phyloP scores from a whole-genome alignment of 1,140 invertebrate species.

The Ooceraea biroi region DNA sequence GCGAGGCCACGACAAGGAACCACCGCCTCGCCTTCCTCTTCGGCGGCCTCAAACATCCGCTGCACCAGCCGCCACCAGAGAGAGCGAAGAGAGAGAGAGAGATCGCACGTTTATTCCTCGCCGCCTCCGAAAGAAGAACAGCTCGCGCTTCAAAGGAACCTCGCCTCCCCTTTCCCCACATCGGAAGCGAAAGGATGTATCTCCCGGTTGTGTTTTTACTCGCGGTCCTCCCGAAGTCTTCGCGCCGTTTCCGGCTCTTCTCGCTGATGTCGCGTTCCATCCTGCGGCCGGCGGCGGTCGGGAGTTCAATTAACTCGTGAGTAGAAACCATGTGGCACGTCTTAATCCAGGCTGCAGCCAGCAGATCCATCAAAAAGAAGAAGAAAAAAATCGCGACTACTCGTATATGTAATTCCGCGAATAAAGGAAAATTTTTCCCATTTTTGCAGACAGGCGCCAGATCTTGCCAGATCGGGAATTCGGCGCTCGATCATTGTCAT shows the following conservation, averaged over 20 bases:
- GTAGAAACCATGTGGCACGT: background rate
- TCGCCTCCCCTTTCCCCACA: constrained; percentile 39
- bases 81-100: too few relatives aligned
- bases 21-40: constrained; percentile 68
- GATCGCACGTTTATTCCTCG: constrained; percentile 58
- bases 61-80: constrained; percentile 77
- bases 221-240: constrained; percentile 8
- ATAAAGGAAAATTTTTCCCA: too few relatives aligned
- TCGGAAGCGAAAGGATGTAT: constrained; percentile 52
- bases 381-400: too few relatives aligned
- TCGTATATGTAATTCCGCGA: too few relatives aligned
- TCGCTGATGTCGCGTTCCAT: background rate
- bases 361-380: too few relatives aligned
- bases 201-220: constrained; percentile 15
- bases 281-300: background rate
- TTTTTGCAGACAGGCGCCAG: too few relatives aligned
- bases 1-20: constrained; percentile 67
- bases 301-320: background rate
- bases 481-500: background rate
- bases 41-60: constrained; percentile 79
- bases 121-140: constrained; percentile 28
- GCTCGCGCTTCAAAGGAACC: constrained; percentile 47
- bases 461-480: background rate
- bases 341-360: too few relatives aligned
- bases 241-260: constrained; percentile 27